Evolutionary conservation across 2,888 invertebrate species (phyloP).

Genomic region (Scaptomyza polygonia): DNA sequence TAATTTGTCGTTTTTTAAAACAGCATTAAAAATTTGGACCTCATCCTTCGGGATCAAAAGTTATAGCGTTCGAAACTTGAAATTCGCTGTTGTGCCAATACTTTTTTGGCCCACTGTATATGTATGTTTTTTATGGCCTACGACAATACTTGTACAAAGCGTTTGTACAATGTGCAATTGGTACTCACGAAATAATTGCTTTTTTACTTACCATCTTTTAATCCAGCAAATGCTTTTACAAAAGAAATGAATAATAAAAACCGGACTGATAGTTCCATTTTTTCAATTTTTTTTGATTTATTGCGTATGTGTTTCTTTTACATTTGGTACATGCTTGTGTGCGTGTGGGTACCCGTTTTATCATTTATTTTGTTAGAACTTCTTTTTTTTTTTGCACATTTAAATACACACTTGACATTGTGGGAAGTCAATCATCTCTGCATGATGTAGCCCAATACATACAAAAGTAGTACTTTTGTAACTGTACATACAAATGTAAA

Average conservation of each 20-base stretch:
- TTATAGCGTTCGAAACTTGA: too few species aligned
- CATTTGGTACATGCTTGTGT: slow-evolving; percentile 1
- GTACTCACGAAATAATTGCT: not conserved
- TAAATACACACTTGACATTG: not conserved
- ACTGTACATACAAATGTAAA: slow-evolving; percentile 4
- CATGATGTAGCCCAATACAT: not conserved
- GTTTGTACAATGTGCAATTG: not conserved
- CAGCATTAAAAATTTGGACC: too few species aligned
- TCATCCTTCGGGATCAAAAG: too few species aligned
- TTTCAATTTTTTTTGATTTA: slow-evolving; percentile 1
- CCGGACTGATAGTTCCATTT: slow-evolving; percentile 49
- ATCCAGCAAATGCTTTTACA: slow-evolving; percentile 47
- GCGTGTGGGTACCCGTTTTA: not conserved
- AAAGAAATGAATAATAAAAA: slow-evolving; percentile 50
- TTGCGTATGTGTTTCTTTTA: not conserved
- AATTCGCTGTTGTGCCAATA: too few species aligned
- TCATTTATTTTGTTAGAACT: not conserved
- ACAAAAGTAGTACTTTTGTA: not conserved
- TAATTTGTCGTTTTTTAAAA: too few species aligned
- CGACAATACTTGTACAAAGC: too few species aligned
- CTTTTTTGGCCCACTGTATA: too few species aligned
- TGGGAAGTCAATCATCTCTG: not conserved
- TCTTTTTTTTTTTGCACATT: not conserved
- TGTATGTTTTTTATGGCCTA: too few species aligned
- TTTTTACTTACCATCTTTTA: slow-evolving; percentile 63